Evolutionary conservation across 1,140 invertebrate genomes (phyloP), one percentile per base, ranked within the genome.

Genomic region (Centruroides vittatus): DNA sequence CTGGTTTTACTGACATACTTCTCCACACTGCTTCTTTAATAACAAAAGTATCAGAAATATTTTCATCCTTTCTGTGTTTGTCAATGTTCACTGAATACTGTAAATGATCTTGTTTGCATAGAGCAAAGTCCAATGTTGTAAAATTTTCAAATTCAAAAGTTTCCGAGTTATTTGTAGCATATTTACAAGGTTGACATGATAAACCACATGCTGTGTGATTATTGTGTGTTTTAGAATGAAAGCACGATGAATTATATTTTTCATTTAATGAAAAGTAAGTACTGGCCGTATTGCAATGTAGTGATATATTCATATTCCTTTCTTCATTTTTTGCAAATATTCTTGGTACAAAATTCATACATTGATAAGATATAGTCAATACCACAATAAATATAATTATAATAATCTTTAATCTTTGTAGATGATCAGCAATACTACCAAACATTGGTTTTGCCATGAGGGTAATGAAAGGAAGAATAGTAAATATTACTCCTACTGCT

Each of bases 401-500:
- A 6, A 70, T 53, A 4, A 67, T 12, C 53, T 67, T 69, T 51
- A 73, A 67, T 13, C 65, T 67, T 4, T 68, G 58, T n/a, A 70
- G 66, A 55, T 72, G 70, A 61, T 75, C 73, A 34, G 73, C 72
- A 9, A 73, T 47, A 7, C 67, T 64, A 11, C 74, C 73, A 60
- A 72, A 61, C 0, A 72, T 35, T 13, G 72, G 72, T 50, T 73
- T 70, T 0, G 68, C 59, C 35, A 75, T 59, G 61, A 73, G 68
- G 9, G 67, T 67, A 35, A 72, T 48, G 57, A 75, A 69, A 47
- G 73, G 72, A 57, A 75, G 65, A 5, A 71, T 54, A 23, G 68
- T 70, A 62, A 70, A 75, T 46, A 75, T 70, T 7, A 73, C 62
- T 10, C 71, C 73, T 8, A 72, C 62, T 55, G 72, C 67, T n/a